phyloP scores from a whole-genome alignment of 2,888 invertebrate species.

The Tiliacea citrago region DNA sequence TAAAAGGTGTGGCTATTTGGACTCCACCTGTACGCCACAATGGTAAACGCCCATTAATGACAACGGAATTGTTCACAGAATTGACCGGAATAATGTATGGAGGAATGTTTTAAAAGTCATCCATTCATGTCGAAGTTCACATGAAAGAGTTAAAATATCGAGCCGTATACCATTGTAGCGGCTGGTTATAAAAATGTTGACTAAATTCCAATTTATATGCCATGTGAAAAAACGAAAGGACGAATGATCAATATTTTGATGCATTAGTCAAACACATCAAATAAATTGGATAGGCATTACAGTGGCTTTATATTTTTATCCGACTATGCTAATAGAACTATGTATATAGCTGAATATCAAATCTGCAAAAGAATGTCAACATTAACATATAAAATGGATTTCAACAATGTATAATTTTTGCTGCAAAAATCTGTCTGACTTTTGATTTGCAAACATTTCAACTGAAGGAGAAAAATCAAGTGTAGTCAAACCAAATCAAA shows the following conservation, averaged over 20 bases:
- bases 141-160: conserved; percentile 40
- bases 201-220: conserved; percentile 13
- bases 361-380: background rate
- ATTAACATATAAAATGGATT: conserved; percentile 28
- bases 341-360: conserved; percentile 15
- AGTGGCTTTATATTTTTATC: conserved; percentile 11
- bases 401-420: background rate
- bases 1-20: conserved; percentile 84
- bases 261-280: conserved; percentile 13
- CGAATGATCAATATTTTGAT: background rate
- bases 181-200: background rate
- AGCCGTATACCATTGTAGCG: conserved; percentile 15
- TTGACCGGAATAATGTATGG: conserved; percentile 53
- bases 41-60: conserved; percentile 77
- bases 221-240: background rate
- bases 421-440: background rate
- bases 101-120: conserved; percentile 55
- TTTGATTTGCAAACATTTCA: background rate
- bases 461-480: no score
- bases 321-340: conserved; percentile 13
- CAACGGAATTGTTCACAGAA: conserved; percentile 53
- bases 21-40: conserved; percentile 81
- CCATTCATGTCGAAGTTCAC: conserved; percentile 62
- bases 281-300: conserved; percentile 37
- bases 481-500: no score